Base-by-base conservation (phyloP, 2,797 vertebrate species). In the Pelochelys cantorii region DNA sequence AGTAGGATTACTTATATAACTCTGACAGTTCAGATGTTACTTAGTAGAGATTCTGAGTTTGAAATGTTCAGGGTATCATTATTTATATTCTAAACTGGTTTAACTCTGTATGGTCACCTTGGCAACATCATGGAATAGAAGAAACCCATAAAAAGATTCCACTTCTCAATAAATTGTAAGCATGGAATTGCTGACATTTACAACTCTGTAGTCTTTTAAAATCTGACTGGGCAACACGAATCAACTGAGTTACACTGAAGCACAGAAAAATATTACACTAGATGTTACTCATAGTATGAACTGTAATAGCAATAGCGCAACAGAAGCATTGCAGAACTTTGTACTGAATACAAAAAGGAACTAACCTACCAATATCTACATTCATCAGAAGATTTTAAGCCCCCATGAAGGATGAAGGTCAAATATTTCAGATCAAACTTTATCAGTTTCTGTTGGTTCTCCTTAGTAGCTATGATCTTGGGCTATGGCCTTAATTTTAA, bases 11-110 rank as follows among this genome's bases (percentile, higher is more conserved):
- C 79, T 88, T 88, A 27, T 84, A 7, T 87, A 89, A 90, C 79
- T 87, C 92, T 95, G 95, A 94, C 89, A 92, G 94, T 92, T 92
- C 90, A 89, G 91, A 90, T 88, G 92, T 95, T 91, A 93, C 86
- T 95, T 86, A 89, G 81, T 74, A 91, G 85, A 86, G 59, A 87
- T 86, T 79, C 79, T 94, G 95, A 94, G 84, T 93, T 95, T 91
- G 85, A 94, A 96, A 94, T 86, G 91, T 90, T 87, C 83, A 56
- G 81, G 53, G 88, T 86, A 93, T 37, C 23, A 48, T 93, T 94
- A 94, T 92, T 93, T 95, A 95, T 55, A 84, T 95, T 96, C 95
- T 94, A 94, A 95, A 84, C 71, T 83, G 81, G 31, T 94, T 96
- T 95, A 86, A 93, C 88, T 91, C 92, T 88, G 7, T 87, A 55